Base-by-base conservation (phyloP, 1,140 invertebrate species). In the Cataglyphis hispanica region DNA sequence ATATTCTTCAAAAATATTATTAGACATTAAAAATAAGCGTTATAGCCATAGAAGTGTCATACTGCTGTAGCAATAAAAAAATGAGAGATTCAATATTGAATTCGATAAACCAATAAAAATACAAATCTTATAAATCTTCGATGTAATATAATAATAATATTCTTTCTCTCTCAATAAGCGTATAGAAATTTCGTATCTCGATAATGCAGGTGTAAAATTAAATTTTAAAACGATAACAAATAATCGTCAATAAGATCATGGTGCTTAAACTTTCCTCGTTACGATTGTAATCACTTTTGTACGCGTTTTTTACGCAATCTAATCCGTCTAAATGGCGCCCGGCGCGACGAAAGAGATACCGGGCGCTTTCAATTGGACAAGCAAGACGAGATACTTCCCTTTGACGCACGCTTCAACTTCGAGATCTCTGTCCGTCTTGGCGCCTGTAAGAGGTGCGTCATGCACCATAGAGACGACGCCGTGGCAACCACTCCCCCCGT, bases 401-500 rank as follows among this genome's bases (percentile, higher is more conserved):
- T 37, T 46, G 11, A 50, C 8, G 31, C 19, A 5, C 3, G 2
- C 40, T 22, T 43, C n/a, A 22, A 40, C 25, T n/a, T 60, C 4
- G 40, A 80, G 46, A 69, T 31, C 19, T n/a, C 31, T 84, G 46
- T 58, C 67, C 63, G 40, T 69, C 60, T 70, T 19, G 53, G 53
- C 77, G 84, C 72, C 81, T 50, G n/a, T 53, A 16, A 46, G 19
- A 72, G 63, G 46, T 85, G 46, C 43, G 60, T 4, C 64, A 5
- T 10, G 10, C 10, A 43, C 5, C 56, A 16, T 11, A 50, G 31
- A 34, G n/a, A 50, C n/a, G 89, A 75, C 83, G 83, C 67, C 88
- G 69, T 56, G 34, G 19, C n/a, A 63, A 74, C 81, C 85, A 89
- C 76, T 63, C 87, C 64, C 66, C 22, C 80, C 63, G 81, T 89